Evolutionary conservation across 1,140 invertebrate genomes (phyloP), one percentile per base, ranked within the genome.

Genomic region (Xylocopa sonorina): DNA sequence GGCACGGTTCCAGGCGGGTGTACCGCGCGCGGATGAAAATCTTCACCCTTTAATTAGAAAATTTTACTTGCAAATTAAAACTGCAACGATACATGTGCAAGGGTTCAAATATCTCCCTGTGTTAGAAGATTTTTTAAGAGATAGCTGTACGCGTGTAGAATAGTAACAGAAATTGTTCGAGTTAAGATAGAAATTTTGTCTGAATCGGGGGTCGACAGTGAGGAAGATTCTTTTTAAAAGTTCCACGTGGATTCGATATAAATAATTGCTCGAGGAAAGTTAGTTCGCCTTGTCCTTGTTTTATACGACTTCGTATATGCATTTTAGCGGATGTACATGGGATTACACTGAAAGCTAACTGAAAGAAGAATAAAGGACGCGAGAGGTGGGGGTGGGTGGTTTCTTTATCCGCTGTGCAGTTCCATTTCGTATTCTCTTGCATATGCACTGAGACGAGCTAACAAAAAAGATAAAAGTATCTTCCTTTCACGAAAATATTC

Each of bases 381-480:
- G 16, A n/a, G n/a, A n/a, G n/a, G n/a, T n/a, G n/a, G n/a, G 55
- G 21, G 6, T 12, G 5, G 50, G 10, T 32, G 3, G 27, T 1
- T 32, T 34, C 3, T 18, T 4, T 21, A 9, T 21, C 14, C 34
- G 4, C n/a, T 41, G 2, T 24, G n/a, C 16, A 3, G 34, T 18
- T 27, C 10, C 64, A 34, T 21, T 67, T 67, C 48, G 24, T 34
- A 38, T 67, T 67, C 48, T 21, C 12, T 6, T 24, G n/a, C 46
- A 51, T 67, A 21, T 24, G 64, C 64, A 50, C 34, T 34, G 1
- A 51, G 24, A 67, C 29, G 48, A 51, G 46, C n/a, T 38, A 38
- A 68, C 46, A 50, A 51, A 80, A 41, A 48, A 55, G 32, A 55
- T 67, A 51, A 51, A 67, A 51, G n/a, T 68, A 50, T 16, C 48